Percentiles rank a stretch among this genome's conserved stretches.
Conservation (phyloP, 2,888 invertebrate genomes). For the Adelognathus sp. region DNA sequence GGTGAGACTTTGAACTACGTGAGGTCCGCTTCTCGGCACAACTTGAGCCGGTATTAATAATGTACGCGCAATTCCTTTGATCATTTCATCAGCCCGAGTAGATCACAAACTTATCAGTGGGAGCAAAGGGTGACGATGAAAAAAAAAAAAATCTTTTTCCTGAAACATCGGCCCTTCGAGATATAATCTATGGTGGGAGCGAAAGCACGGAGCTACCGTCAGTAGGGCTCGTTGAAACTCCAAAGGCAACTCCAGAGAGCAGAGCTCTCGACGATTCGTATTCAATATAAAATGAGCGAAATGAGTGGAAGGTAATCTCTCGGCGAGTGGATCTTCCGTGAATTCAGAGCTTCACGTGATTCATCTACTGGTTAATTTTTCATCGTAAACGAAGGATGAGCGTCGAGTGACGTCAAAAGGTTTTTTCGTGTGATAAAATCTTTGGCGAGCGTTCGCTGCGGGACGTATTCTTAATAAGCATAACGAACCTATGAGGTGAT, state of each 20-base stretch:
- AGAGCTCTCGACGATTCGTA: neutral
- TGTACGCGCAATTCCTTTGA: conserved; percentile 10
- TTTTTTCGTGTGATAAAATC: no score
- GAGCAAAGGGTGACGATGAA: neutral
- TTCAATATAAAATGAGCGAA: neutral
- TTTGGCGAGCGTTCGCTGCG: no score
- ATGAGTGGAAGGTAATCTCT: conserved; percentile 54
- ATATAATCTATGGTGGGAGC: neutral
- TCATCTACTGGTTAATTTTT: no score
- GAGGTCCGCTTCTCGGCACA: neutral
- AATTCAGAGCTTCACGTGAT: no score
- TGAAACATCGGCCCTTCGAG: neutral
- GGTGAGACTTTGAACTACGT: neutral
- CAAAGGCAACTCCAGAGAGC: conserved; percentile 12
- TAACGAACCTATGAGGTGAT: no score
- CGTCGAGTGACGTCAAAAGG: no score
- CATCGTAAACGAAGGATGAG: no score
- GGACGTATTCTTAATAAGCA: no score
- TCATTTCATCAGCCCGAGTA: neutral
- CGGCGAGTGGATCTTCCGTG: conserved; percentile 34
- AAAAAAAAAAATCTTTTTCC: conserved; percentile 1
- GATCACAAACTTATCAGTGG: neutral
- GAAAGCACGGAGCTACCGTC: neutral
- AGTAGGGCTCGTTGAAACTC: neutral
- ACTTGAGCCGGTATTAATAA: conserved; percentile 16